A percentile compares a stretch with the other conserved stretches of the same genome.
Conservation (phyloP, 2,113 vertebrate species). For the Oreochromis tanganicae region DNA sequence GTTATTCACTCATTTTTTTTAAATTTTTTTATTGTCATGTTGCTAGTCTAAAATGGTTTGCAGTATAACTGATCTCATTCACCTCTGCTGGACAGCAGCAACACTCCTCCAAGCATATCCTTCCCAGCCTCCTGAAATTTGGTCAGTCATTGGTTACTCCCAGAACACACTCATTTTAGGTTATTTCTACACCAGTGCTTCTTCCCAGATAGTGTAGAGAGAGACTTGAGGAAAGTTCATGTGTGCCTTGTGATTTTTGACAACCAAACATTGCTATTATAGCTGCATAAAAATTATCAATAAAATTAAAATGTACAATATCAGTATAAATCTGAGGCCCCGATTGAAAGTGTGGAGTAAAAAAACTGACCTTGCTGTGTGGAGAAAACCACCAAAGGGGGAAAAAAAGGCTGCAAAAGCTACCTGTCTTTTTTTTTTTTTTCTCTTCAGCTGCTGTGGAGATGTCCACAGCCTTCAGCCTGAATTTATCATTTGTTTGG, state of each 20-base stretch:
- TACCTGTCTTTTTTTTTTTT: not conserved
- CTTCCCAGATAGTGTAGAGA: not conserved
- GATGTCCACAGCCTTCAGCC: not conserved
- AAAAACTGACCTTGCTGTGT: not conserved
- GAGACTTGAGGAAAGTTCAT: not conserved
- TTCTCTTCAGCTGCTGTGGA: not conserved
- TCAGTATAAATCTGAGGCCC: not conserved
- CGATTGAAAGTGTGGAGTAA: not conserved
- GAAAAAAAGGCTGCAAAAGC: not conserved
- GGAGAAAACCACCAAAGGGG: not conserved
- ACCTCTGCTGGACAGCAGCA: not conserved
- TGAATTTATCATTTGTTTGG: not conserved
- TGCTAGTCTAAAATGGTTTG: not conserved
- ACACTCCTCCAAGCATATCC: not conserved
- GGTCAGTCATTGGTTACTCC: not conserved
- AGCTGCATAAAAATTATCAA: no score
- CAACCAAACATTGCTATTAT: no score
- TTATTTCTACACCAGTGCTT: not conserved
- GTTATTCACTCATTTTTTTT: not conserved
- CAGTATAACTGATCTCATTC: not conserved
- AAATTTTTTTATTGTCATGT: not conserved
- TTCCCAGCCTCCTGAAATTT: not conserved
- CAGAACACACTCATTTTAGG: not conserved
- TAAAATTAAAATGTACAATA: not conserved
- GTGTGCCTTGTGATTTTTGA: no score